Evolutionary conservation across 2,797 vertebrate species (phyloP).

Genomic region (Hypotaenidia okinawae): DNA sequence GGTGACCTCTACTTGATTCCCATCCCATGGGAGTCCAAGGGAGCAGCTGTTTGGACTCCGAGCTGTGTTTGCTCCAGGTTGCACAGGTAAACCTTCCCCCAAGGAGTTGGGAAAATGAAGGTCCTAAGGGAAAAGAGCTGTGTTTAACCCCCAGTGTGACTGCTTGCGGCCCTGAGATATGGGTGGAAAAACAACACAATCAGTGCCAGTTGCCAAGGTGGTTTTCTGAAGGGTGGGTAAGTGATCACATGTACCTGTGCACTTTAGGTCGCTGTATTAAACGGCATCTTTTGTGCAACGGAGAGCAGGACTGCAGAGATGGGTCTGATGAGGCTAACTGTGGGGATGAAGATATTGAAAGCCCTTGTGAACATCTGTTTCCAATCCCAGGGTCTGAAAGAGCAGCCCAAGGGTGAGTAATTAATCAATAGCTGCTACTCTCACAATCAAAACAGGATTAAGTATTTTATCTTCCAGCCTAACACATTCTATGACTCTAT

Average conservation of each 20-base stretch:
- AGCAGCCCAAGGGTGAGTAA: slow-evolving; percentile 83
- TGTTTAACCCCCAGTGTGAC: background rate
- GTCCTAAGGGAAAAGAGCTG: accelerated
- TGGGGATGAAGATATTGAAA: slow-evolving; percentile 54
- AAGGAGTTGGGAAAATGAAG: background rate
- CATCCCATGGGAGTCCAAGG: background rate
- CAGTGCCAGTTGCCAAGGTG: background rate
- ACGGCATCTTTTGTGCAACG: slow-evolving; percentile 85
- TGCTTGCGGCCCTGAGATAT: background rate
- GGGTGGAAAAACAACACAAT: background rate
- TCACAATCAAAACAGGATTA: background rate
- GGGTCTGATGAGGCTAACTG: slow-evolving; percentile 86
- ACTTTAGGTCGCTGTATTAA: slow-evolving; percentile 89
- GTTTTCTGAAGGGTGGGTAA: background rate
- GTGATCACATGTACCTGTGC: background rate
- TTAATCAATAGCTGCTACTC: background rate
- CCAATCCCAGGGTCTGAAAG: slow-evolving; percentile 84
- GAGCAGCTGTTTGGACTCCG: background rate
- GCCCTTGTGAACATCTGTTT: slow-evolving; percentile 80
- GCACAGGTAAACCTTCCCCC: background rate
- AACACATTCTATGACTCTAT: too few species aligned
- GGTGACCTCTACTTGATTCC: background rate
- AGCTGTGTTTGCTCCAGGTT: background rate
- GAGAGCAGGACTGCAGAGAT: slow-evolving; percentile 86
- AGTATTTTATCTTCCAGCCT: background rate